Percentiles rank a stretch among this genome's conserved stretches.
Conservation (phyloP, 1,140 invertebrate species). For the Bombus confusus region DNA sequence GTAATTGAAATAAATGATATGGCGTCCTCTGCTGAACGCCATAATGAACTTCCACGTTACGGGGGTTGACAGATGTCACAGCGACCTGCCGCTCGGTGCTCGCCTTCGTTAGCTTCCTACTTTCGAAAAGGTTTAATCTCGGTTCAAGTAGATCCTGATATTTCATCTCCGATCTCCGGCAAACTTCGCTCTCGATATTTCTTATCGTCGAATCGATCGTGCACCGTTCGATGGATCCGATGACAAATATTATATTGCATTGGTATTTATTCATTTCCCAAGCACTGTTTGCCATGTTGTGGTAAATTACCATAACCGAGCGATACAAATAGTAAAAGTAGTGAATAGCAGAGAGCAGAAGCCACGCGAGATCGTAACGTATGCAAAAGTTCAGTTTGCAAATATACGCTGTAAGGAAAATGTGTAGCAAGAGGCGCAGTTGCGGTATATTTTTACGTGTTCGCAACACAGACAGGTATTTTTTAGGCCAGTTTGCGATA, state of each 20-base stretch:
- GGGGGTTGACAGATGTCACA: slow-evolving; percentile 67
- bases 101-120: slow-evolving; percentile 55
- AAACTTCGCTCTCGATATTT: background rate
- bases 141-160: slow-evolving; percentile 13
- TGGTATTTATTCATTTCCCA: background rate
- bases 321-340: too few species aligned
- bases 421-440: too few species aligned
- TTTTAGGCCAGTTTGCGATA: background rate
- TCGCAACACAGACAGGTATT: too few species aligned
- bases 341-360: too few species aligned
- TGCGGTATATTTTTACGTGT: too few species aligned
- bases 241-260: background rate
- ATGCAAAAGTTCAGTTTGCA: too few species aligned
- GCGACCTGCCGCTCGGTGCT: slow-evolving; percentile 45
- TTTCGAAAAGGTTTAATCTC: slow-evolving; percentile 63
- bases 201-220: background rate
- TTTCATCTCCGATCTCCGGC: slow-evolving; percentile 2
- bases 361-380: too few species aligned
- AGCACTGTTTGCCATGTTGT: background rate
- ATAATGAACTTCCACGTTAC: slow-evolving; percentile 70
- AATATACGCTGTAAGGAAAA: too few species aligned
- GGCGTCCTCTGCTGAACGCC: slow-evolving; percentile 54
- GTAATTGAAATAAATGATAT: slow-evolving; percentile 72
- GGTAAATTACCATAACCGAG: too few species aligned
- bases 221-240: background rate